Base-by-base conservation (phyloP, 2,797 vertebrate genomes). In the Phrynocephalus guinanensis region DNA sequence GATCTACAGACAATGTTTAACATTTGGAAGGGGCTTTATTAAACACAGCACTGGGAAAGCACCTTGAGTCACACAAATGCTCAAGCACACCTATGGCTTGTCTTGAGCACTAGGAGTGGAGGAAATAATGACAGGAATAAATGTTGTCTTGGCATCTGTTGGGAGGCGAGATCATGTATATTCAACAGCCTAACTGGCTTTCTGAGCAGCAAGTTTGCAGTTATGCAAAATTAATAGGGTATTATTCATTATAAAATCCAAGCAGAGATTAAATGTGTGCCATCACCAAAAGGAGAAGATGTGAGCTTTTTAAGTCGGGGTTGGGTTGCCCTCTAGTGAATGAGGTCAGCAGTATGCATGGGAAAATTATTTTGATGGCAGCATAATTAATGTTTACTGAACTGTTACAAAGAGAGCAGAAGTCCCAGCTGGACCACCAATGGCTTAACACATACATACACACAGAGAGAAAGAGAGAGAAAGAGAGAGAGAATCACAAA, bases 271-370 rank as follows among this genome's bases (percentile, higher is more conserved):
- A 95, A 93, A 95, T 76, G 50, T 91, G 93, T 92, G 94, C 94
- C 77, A 89, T 93, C 93, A 91, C 91, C 90, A 92, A 89, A 88
- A 95, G 93, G 30, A 89, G 93, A 91, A 95, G 92, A 94, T 71
- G 79, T 93, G 94, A 94, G 92, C 83, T 94, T 92, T 93, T 96
- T 93, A 94, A 92, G 87, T 96, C 94, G 93, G 94, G 95, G 94
- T 84, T 96, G 93, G 96, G 97, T 96, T 97, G 97, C 97, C 97
- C 97, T 97, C 96, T 97, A 97, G 97, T 97, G 97, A 97, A 94
- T 94, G 94, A 97, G 97, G 97, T 97, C 97, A 97, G 96, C 95
- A 95, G 95, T 94, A 94, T 96, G 95, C 95, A 94, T 90, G 94
- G 90, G 70, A 84, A 93, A 95, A 95, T 94, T 92, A 95, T 95